These are phyloP conservation scores for Spinus olivaceus DNA, from an alignment of 2,797 vertebrate genomes.

Conservation along the genomic window DNA sequence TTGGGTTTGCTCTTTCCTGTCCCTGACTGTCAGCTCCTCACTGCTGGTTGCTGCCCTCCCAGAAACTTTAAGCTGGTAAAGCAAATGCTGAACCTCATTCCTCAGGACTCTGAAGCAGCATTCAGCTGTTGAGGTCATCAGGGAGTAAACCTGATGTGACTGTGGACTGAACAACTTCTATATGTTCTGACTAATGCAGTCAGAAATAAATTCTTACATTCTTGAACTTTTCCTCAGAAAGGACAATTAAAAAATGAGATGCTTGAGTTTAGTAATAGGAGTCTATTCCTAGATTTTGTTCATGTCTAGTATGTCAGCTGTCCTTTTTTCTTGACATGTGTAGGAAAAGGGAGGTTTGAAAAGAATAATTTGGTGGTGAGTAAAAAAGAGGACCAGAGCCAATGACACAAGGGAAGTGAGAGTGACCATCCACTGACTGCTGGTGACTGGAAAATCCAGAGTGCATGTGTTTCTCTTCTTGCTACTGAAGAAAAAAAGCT, in stretches of 20 bases:
- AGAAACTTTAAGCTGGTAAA: background rate
- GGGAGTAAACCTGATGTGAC: background rate
- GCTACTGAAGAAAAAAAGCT: background rate
- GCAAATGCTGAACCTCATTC: background rate
- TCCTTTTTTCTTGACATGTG: background rate
- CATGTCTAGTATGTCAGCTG: rapidly evolving
- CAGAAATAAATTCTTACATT: background rate
- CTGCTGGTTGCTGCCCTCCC: background rate
- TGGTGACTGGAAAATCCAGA: background rate
- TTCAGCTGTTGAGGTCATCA: background rate
- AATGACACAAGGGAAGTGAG: background rate
- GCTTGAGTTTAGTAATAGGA: background rate
- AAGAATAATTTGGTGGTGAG: background rate
- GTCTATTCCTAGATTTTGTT: background rate
- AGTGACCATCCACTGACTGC: background rate
- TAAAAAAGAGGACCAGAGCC: background rate
- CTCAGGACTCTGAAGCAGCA: background rate
- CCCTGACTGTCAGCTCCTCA: background rate
- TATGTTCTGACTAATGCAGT: background rate
- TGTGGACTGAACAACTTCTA: background rate
- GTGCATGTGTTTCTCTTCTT: background rate
- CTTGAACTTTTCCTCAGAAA: background rate
- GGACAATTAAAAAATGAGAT: background rate
- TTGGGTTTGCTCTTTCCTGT: background rate
- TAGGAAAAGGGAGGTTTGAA: background rate